Percentiles rank a stretch among this genome's conserved stretches.
Evolutionary conservation across 2,113 vertebrate genomes (phyloP).

Genomic region (Neodon shergylaensis): DNA sequence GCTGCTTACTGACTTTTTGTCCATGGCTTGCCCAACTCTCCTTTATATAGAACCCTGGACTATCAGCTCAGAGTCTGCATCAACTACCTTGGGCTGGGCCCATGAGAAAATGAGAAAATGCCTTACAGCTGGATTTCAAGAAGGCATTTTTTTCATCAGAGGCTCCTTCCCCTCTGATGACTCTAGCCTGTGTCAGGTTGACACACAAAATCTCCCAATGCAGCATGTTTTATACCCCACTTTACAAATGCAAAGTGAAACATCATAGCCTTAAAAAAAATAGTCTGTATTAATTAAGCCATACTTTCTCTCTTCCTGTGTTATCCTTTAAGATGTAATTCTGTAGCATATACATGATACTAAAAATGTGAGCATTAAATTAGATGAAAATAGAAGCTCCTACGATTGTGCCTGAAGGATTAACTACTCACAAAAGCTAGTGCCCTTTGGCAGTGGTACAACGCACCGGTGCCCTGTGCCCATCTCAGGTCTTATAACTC

Average conservation of each 20-base stretch:
- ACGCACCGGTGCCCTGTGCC: neutral
- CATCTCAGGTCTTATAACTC: neutral
- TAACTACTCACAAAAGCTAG: neutral
- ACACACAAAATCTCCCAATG: neutral
- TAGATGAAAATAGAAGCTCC: neutral
- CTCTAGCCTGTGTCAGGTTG: neutral
- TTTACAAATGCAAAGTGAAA: conserved; percentile 25
- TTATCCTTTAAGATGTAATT: neutral
- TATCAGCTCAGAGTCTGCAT: neutral
- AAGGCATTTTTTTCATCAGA: neutral
- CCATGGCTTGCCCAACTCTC: neutral
- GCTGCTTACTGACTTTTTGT: neutral
- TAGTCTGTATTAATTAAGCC: neutral
- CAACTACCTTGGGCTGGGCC: neutral
- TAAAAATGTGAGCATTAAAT: neutral
- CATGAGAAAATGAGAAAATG: neutral
- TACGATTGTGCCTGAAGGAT: neutral
- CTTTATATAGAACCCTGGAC: neutral
- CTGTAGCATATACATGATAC: neutral
- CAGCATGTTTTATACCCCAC: neutral
- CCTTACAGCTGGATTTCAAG: neutral
- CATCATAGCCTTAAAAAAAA: neutral
- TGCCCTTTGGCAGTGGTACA: neutral
- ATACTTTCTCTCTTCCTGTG: neutral
- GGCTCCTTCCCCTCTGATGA: neutral